These are phyloP conservation scores for Himalopsyche japonica DNA, from an alignment of 2,888 invertebrate genomes.

Conservation along the genomic window DNA sequence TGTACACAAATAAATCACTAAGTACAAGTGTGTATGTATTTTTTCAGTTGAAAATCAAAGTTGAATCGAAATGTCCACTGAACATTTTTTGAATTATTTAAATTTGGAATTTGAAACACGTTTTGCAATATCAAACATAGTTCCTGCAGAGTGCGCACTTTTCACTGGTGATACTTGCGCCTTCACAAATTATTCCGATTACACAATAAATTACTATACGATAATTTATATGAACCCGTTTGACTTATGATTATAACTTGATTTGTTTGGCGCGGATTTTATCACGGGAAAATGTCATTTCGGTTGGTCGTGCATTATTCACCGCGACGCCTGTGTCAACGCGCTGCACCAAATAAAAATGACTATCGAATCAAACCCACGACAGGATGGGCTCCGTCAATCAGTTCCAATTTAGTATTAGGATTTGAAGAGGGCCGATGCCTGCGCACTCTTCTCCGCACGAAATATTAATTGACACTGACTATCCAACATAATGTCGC, in stretches of 20 bases:
- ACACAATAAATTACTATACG: not conserved
- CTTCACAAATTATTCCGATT: not conserved
- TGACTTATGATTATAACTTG: not conserved
- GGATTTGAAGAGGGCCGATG: not conserved
- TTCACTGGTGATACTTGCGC: not conserved
- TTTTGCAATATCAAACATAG: not conserved
- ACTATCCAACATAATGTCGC: not conserved
- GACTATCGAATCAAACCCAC: constrained; percentile 3
- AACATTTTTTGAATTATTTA: not conserved
- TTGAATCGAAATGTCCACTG: not conserved
- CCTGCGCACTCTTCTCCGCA: constrained; percentile 7
- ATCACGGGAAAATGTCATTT: not conserved
- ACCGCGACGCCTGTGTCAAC: not conserved
- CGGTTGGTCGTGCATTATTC: not conserved
- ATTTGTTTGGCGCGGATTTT: not conserved
- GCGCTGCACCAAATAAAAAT: not conserved
- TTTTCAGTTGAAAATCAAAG: not conserved
- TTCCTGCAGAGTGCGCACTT: not conserved
- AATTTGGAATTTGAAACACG: not conserved
- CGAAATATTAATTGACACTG: constrained; percentile 31
- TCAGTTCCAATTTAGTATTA: constrained; percentile 32
- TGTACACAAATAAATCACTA: not conserved
- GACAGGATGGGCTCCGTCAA: constrained; percentile 27
- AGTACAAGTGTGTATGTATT: not conserved
- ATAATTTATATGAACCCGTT: not conserved